A percentile compares a stretch with the other conserved stretches of the same genome.
These are phyloP conservation scores for Geodia barretti DNA, from an alignment of 37 sponge, comb jelly and placozoan genomes.

Conservation along the genomic window DNA sequence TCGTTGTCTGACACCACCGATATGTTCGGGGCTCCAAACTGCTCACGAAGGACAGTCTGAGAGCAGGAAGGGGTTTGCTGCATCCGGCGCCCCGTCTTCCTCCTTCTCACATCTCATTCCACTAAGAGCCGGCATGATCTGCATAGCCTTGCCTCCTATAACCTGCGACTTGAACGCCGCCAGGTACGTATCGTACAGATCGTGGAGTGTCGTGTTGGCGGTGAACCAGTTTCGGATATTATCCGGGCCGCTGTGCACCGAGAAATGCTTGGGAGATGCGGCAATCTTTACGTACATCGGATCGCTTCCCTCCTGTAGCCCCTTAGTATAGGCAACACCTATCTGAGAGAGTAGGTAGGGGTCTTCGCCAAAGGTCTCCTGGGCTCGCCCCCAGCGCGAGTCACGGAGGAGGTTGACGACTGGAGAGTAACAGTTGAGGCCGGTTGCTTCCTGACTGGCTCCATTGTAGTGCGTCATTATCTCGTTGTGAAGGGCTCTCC, in stretches of 20 bases:
- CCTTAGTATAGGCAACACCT: slow-evolving; percentile 57
- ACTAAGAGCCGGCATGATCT: slow-evolving; percentile 81
- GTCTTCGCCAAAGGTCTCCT: slow-evolving; percentile 76
- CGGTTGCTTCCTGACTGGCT: slow-evolving; percentile 76
- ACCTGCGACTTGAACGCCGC: slow-evolving; percentile 78
- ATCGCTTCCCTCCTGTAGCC: slow-evolving; percentile 61
- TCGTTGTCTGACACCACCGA: slow-evolving; percentile 67
- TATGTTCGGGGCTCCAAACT: slow-evolving; percentile 66
- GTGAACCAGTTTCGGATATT: slow-evolving; percentile 20
- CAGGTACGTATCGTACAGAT: slow-evolving; percentile 74
- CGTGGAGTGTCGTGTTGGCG: slow-evolving; percentile 58
- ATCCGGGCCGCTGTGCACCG: slow-evolving; percentile 81
- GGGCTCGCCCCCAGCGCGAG: slow-evolving; percentile 71
- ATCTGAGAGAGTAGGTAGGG: slow-evolving; percentile 60
- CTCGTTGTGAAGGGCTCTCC: slow-evolving; percentile 74
- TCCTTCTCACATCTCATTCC: slow-evolving; percentile 25
- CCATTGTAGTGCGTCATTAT: slow-evolving; percentile 57
- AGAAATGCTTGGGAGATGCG: slow-evolving; percentile 76
- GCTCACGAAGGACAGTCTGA: slow-evolving; percentile 51
- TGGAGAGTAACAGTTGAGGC: slow-evolving; percentile 84
- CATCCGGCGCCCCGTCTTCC: slow-evolving; percentile 69
- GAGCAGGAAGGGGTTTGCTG: slow-evolving; percentile 72
- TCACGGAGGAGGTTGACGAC: slow-evolving; percentile 77
- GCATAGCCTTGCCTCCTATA: slow-evolving; percentile 54
- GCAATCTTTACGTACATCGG: slow-evolving; percentile 56